Conservation (phyloP, 2,113 vertebrate species). For the Aviceda subcristata region DNA sequence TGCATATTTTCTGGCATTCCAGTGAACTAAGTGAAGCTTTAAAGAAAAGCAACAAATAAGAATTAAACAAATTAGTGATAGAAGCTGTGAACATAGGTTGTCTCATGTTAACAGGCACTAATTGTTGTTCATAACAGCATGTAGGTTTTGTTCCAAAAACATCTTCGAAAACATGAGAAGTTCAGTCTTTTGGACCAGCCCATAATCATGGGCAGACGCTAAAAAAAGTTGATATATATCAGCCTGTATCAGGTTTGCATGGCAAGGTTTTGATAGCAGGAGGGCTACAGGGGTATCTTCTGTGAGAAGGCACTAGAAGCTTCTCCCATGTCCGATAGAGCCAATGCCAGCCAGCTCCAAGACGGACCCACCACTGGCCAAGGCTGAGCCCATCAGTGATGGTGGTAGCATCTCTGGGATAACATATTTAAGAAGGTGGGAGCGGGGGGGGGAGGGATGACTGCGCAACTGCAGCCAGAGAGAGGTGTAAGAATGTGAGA, state of each 20-base stretch:
- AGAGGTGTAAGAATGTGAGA: neutral
- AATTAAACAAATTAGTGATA: neutral
- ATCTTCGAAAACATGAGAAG: neutral
- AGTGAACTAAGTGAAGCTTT: constrained; percentile 96
- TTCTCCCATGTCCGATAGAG: neutral
- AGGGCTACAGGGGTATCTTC: neutral
- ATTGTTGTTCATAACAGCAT: neutral
- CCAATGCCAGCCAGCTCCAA: neutral
- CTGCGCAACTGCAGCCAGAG: too few species aligned
- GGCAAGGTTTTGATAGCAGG: neutral
- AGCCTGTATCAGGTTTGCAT: neutral
- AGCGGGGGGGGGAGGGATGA: too few species aligned
- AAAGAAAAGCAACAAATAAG: neutral
- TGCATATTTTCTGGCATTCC: constrained; percentile 90
- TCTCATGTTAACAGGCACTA: neutral
- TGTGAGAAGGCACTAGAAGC: neutral
- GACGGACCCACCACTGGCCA: neutral
- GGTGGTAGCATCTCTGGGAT: too few species aligned
- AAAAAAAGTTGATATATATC: neutral
- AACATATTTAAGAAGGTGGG: too few species aligned
- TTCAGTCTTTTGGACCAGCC: neutral
- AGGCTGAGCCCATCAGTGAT: neutral
- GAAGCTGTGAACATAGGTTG: neutral
- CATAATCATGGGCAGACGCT: neutral
- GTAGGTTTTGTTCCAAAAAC: neutral